phyloP scores from a whole-genome alignment of 2,113 vertebrate genomes.

The Atlantisia rogersi region DNA sequence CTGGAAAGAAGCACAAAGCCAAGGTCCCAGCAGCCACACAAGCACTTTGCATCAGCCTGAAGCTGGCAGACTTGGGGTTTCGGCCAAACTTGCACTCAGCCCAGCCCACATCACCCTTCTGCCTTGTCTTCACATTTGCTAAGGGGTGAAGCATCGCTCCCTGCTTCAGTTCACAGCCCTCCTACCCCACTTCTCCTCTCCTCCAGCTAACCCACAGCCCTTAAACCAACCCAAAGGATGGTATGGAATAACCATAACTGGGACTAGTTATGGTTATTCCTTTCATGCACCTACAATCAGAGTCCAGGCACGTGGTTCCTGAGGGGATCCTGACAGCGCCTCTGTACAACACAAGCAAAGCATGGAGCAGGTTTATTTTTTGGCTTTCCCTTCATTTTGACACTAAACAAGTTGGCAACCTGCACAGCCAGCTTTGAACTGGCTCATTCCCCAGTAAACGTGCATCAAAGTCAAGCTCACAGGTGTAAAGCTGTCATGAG shows the following conservation, averaged over 20 bases:
- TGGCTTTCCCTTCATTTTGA: neutral
- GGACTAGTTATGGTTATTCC: neutral
- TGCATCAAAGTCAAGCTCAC: neutral
- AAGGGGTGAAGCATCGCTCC: neutral
- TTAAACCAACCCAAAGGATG: neutral
- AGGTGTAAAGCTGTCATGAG: neutral
- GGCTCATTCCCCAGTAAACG: accelerated
- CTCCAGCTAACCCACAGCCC: neutral
- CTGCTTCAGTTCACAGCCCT: neutral
- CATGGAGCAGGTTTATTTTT: neutral
- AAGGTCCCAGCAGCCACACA: neutral
- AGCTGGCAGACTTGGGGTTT: neutral
- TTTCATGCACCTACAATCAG: neutral
- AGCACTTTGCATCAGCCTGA: neutral
- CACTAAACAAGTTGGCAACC: neutral
- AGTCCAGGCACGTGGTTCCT: neutral
- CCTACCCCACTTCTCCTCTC: neutral
- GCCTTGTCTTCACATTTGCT: neutral
- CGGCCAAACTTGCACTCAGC: neutral
- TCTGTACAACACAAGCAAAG: neutral
- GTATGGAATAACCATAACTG: neutral
- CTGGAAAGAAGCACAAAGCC: neutral
- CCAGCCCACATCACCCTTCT: neutral
- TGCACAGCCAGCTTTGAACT: neutral
- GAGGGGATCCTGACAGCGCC: neutral